Evolutionary conservation across 2,888 invertebrate species (phyloP).

Genomic region (Bombyx huttoni): DNA sequence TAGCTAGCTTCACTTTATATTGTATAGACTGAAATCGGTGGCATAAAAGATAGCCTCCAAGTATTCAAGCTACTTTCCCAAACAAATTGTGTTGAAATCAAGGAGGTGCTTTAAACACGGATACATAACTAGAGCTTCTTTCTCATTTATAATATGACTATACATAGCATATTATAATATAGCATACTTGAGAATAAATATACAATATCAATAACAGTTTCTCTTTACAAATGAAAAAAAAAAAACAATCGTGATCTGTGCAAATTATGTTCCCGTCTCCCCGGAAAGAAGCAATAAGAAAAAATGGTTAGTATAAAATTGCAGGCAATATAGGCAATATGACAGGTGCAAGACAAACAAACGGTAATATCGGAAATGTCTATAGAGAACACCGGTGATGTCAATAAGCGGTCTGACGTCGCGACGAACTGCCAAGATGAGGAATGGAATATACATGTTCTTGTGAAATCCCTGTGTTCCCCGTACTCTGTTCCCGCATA

Average conservation of each 20-base stretch:
- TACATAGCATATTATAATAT: too few relatives aligned
- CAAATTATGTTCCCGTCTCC: conserved; percentile 23
- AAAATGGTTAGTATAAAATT: conserved; percentile 30
- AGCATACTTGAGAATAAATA: too few relatives aligned
- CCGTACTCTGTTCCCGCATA: background rate
- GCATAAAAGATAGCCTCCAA: too few relatives aligned
- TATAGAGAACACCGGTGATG: conserved; percentile 37
- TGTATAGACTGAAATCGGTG: too few relatives aligned
- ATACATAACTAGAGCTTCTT: too few relatives aligned
- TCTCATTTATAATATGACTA: too few relatives aligned
- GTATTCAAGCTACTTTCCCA: too few relatives aligned
- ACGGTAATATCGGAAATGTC: conserved; percentile 48
- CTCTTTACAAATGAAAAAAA: conserved; percentile 31
- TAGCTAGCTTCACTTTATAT: too few relatives aligned
- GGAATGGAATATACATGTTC: conserved; percentile 11
- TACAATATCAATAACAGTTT: too few relatives aligned
- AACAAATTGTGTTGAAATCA: too few relatives aligned
- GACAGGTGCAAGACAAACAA: conserved; percentile 47
- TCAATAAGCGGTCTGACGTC: conserved; percentile 35
- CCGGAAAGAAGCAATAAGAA: conserved; percentile 35
- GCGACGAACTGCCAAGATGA: conserved; percentile 25
- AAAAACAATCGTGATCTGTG: conserved; percentile 35
- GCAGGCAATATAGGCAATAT: conserved; percentile 36
- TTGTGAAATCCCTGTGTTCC: background rate
- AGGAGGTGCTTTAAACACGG: too few relatives aligned